These are phyloP conservation scores for Anastrepha obliqua DNA, from an alignment of 1,140 invertebrate genomes.

Conservation along the genomic window DNA sequence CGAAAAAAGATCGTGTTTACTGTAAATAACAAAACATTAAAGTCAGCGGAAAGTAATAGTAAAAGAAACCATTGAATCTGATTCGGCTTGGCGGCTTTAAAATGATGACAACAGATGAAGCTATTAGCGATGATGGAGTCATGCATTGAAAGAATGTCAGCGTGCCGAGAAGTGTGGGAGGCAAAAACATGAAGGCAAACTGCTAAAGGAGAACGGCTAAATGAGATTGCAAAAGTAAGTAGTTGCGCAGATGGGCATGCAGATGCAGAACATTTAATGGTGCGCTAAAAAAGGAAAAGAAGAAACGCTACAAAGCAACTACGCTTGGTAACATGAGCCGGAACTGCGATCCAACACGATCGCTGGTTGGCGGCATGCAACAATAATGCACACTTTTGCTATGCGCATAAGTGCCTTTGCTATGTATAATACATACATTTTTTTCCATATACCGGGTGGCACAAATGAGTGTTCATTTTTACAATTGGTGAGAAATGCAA, in stretches of 20 bases:
- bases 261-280: background rate
- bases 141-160: background rate
- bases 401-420: too few species aligned
- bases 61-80: background rate
- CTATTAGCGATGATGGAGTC: background rate
- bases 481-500: too few species aligned
- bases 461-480: too few species aligned
- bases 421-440: too few species aligned
- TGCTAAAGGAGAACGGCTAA: background rate
- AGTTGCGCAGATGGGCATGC: background rate
- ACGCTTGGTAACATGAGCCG: background rate
- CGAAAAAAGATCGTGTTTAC: conserved; percentile 1
- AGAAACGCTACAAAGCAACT: background rate
- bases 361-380: background rate
- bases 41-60: conserved; percentile 17
- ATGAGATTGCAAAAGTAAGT: background rate
- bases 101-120: background rate
- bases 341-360: background rate
- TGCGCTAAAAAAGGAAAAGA: background rate
- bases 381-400: too few species aligned
- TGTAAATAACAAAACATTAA: conserved; percentile 38
- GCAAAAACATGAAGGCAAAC: background rate
- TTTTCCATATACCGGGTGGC: too few species aligned
- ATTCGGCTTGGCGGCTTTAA: background rate
- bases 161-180: background rate